These are phyloP conservation scores for Lepus americanus DNA, from an alignment of 2,113 vertebrate species.

Conservation along the genomic window DNA sequence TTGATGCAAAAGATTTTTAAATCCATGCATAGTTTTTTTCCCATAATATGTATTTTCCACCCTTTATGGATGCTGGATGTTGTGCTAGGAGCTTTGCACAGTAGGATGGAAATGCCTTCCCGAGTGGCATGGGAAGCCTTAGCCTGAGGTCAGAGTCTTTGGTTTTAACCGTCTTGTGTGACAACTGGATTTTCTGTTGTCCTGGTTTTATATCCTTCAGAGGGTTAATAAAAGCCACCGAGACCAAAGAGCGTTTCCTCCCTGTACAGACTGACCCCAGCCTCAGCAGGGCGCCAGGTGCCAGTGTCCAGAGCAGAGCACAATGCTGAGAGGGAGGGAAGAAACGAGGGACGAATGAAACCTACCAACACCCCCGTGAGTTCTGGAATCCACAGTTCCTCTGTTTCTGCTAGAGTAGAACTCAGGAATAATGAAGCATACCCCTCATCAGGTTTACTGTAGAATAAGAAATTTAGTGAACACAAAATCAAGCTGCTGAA, in stretches of 20 bases:
- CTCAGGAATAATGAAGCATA: constrained; percentile 63
- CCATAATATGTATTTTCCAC: too few relatives aligned
- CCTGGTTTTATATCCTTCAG: neutral
- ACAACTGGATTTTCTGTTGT: neutral
- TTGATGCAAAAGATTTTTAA: too few relatives aligned
- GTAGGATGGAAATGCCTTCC: neutral
- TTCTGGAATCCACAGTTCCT: neutral
- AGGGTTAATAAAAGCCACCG: neutral
- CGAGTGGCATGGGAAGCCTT: neutral
- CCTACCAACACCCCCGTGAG: neutral
- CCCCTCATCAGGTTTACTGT: constrained; percentile 62
- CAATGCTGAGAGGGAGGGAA: neutral
- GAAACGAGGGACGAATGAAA: neutral
- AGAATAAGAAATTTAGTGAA: constrained; percentile 74
- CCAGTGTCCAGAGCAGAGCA: neutral
- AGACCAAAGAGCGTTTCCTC: neutral
- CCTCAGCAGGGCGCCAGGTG: accelerated
- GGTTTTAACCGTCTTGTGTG: neutral
- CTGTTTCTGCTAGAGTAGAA: constrained; percentile 50
- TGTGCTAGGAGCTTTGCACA: neutral
- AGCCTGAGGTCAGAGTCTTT: neutral
- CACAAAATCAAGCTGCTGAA: constrained; percentile 67
- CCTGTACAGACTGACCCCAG: neutral
- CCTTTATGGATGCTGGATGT: neutral
- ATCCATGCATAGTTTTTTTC: too few relatives aligned